Evolutionary conservation across 2,888 invertebrate genomes (phyloP), one percentile per base, ranked within the genome.

Genomic region (Scaptomyza polygonia): DNA sequence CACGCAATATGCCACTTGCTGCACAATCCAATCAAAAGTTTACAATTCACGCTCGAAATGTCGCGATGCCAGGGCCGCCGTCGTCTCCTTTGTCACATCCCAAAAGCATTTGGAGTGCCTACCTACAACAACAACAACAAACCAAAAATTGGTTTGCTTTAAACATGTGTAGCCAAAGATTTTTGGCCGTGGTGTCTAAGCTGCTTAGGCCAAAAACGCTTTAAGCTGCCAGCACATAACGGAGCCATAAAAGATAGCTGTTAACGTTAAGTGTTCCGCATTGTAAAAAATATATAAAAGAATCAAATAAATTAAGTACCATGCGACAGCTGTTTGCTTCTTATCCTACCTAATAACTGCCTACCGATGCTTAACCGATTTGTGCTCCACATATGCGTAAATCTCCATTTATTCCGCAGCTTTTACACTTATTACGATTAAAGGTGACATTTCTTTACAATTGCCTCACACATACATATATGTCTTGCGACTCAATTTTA

Each of bases 11-110:
- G 54, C 78, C 64, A 78, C 67, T 81, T 81, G 67, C 68, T 71
- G 72, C 86, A 83, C 78, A 86, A 83, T 86, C 86, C 82, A 83
- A 83, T 83, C 82, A 86, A 83, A 83, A 83, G 78, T 86, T 83
- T 83, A 78, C 84, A 86, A 82, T 85, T 82, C 78, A 82, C 83
- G 86, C 81, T 82, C 62, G 75, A 86, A 85, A 82, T 85, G 72
- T 70, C 67, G 67, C 77, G 77, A 65, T 68, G 77, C 63, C 34
- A 34, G 25, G 62, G n/a, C 8, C 43, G 40, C 62, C 56, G 52
- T 68, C 59, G 64, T 29, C 34, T 29, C 45, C 12, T 21, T 9
- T 32, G 18, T 32, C 32, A 39, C 39, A 32, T 32, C 32, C 34
- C 48, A 2, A 21, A 27, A 32, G 11, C 45, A 44, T 43, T 39